Evolutionary conservation across 2,888 invertebrate genomes (phyloP).

Genomic region (Lasioglossum villosulum): DNA sequence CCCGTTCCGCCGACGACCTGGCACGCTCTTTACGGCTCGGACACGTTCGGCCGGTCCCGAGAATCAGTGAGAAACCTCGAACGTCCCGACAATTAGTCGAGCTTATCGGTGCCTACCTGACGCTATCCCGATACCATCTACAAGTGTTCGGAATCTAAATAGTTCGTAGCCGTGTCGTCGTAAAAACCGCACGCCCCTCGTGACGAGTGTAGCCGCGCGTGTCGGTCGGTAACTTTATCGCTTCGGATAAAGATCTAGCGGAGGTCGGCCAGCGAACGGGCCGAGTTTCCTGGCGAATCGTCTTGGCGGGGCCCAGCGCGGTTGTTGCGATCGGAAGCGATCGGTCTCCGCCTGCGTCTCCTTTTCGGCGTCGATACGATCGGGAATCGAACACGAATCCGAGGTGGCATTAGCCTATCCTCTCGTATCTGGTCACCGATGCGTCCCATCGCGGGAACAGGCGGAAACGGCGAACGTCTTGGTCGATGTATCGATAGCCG

Average conservation of each 20-base stretch:
- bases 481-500: not conserved
- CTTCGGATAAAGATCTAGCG: slow-evolving; percentile 65
- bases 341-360: not conserved
- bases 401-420: too few species aligned
- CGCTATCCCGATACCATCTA: slow-evolving; percentile 73
- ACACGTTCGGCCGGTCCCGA: not conserved
- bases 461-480: not conserved
- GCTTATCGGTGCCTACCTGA: slow-evolving; percentile 62
- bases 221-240: slow-evolving; percentile 65
- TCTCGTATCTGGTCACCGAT: too few species aligned
- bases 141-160: slow-evolving; percentile 73
- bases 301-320: not conserved
- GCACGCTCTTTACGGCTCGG: not conserved
- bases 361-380: not conserved
- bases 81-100: slow-evolving; percentile 66
- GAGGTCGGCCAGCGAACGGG: slow-evolving; percentile 41
- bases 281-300: slow-evolving; percentile 25
- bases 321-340: slow-evolving; percentile 2
- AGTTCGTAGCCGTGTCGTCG: slow-evolving; percentile 58
- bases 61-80: slow-evolving; percentile 26
- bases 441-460: too few species aligned
- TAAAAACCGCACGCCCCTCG: slow-evolving; percentile 52
- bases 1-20: not conserved
- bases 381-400: not conserved
- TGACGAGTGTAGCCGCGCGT: slow-evolving; percentile 70